Evolutionary conservation across 2,797 vertebrate species (phyloP).

Genomic region (Aplochiton taeniatus): DNA sequence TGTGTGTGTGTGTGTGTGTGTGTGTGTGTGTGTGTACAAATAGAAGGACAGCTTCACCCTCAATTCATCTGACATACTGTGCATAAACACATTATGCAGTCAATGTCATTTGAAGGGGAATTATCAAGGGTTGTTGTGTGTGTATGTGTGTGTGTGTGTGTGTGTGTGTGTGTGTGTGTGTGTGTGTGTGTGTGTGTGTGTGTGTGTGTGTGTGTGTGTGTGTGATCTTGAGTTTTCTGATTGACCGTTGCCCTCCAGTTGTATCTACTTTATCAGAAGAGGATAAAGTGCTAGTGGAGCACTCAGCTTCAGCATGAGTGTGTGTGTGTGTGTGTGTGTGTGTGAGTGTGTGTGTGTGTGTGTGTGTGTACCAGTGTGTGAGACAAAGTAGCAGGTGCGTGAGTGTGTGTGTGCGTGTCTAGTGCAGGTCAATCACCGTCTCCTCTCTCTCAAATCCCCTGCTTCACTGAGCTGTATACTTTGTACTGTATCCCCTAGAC

Average conservation of each 20-base stretch:
- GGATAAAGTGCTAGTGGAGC: no score
- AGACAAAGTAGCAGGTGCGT: no score
- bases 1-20: neutral
- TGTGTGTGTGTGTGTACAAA: neutral
- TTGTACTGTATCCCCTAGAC: no score
- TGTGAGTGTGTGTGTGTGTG: neutral
- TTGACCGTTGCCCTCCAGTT: neutral
- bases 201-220: neutral
- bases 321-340: neutral
- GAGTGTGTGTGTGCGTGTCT: neutral
- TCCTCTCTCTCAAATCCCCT: no score
- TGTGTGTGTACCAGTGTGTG: slow-evolving; percentile 1
- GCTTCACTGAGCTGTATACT: no score
- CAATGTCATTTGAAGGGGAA: no score
- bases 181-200: neutral
- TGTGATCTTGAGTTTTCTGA: neutral
- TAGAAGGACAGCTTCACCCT: no score
- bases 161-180: neutral
- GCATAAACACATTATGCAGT: no score
- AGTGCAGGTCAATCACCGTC: no score
- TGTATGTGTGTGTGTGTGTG: neutral
- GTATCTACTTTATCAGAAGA: no score
- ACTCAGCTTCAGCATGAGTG: neutral
- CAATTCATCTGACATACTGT: no score
- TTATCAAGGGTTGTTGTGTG: neutral